Base-by-base conservation (phyloP, 2,888 invertebrate species). In the Cecidostiba fungosa region DNA sequence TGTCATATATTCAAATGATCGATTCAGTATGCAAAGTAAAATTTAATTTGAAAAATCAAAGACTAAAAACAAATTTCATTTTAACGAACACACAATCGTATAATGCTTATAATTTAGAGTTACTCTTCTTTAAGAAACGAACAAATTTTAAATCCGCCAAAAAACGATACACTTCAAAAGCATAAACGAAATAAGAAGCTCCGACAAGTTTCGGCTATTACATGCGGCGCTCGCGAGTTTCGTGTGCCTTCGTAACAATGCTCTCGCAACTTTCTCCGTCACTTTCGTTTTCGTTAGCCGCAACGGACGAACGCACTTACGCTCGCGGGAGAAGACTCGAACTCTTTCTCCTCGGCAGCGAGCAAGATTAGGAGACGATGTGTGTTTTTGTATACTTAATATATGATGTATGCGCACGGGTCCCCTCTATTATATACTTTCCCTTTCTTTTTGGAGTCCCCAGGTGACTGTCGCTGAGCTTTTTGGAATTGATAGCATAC, bases 261-360 rank as follows among this genome's bases (percentile, higher is more conserved):
- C 91, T 90, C 77, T 50, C 77, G 70, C 90, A 90, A 93, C 93
- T 93, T 93, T 93, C 93, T 92, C 93, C 92, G 91, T 92, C 92
- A 93, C 93, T 93, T 93, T 93, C 93, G 92, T 92, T 93, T 93
- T 93, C 92, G 92, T 92, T 92, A 90, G 47, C 39, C 32, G 76
- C 77, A n/a, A 43, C 72, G 12, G 72, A 36, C 72, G 72, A 72
- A 72, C 36, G 72, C 54, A 54, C 54, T 54, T 36, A 39, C 16
- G 10, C 12, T 36, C 39, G 23, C 5, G 19, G 12, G n/a, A 19
- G 72, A n/a, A 39, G 19, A 10, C 70, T 70, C 70, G 70, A 23
- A 19, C 77, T 77, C 62, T 77, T 77, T 77, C 66, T 59, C n/a
- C 8, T 47, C 50, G 14, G 26, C 77, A 1, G 62, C 39, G 62